phyloP scores from a whole-genome alignment of 2,797 vertebrate species.

The Malurus splendens region DNA sequence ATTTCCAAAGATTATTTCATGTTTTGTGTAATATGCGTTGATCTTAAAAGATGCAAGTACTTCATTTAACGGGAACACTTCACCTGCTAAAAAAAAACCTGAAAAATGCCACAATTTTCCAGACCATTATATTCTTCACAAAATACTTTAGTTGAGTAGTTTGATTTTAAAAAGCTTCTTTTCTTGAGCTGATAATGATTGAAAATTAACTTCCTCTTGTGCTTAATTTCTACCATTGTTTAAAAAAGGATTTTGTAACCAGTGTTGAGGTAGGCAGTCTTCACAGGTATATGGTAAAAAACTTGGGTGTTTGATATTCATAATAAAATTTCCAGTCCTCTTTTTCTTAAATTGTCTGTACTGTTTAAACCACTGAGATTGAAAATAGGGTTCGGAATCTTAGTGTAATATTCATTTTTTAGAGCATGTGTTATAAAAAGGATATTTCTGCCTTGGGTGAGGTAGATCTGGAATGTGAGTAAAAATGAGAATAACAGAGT shows the following conservation, averaged over 20 bases:
- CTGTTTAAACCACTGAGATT: not conserved
- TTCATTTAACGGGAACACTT: not conserved
- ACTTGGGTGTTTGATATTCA: not conserved
- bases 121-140: not conserved
- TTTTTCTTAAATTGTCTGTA: not conserved
- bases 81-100: accelerated
- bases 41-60: not conserved
- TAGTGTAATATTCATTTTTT: not conserved
- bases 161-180: not conserved
- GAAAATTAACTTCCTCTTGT: not conserved
- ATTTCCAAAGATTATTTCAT: not conserved
- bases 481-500: not conserved
- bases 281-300: not conserved
- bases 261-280: not conserved
- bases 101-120: not conserved
- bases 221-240: not conserved
- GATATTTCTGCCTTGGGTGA: not conserved
- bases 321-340: not conserved
- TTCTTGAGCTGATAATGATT: not conserved
- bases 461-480: not conserved
- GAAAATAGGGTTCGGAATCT: not conserved
- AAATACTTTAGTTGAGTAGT: not conserved
- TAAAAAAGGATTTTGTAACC: not conserved
- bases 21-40: not conserved
- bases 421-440: not conserved